Evolutionary conservation across 2,888 invertebrate species (phyloP), one percentile per base, ranked within the genome.

Genomic region (Ecdyonurus torrentis): DNA sequence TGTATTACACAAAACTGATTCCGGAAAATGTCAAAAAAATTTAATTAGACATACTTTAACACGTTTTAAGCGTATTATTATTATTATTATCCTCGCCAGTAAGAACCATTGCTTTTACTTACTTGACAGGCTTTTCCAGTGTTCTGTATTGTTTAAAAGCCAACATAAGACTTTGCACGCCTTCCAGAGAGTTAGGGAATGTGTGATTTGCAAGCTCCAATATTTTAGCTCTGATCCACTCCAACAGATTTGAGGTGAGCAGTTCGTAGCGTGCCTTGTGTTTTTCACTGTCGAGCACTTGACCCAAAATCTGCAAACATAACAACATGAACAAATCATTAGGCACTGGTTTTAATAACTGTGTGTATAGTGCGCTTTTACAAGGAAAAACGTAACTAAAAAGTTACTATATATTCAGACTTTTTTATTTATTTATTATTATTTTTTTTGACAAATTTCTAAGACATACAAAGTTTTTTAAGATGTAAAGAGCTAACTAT

Each of bases 61-160:
- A n/a, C n/a, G n/a, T n/a, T n/a, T n/a, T n/a, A n/a, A n/a, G n/a
- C n/a, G n/a, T n/a, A n/a, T n/a, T n/a, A n/a, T n/a, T n/a, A n/a
- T n/a, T n/a, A n/a, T n/a, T 25, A 15, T 18, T 15, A 60, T 60
- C 24, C 25, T 60, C 18, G 25, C 10, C 25, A 18, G 15, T 55
- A 5, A 22, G 52, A 60, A 58, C n/a, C 23, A 22, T 20, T n/a
- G 18, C 20, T 5, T 20, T 23, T 55, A 74, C 84, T 79, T 72
- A 91, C 86, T 95, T 98, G 66, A 97, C 96, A 7, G 99, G 98
- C 77, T 99, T 99, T 75, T 99, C 98, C 59, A 91, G 86, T 0
- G 95, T 97, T 68, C 97, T 81, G 76, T 98, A 99, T 72, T 93
- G 88, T 71, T 96, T 98, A 77, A 99, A 99, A 52, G 85, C 81